Percentiles rank a stretch among this genome's conserved stretches.
Conservation (phyloP, 2,888 invertebrate genomes). For the Opisthograptis luteolata region DNA sequence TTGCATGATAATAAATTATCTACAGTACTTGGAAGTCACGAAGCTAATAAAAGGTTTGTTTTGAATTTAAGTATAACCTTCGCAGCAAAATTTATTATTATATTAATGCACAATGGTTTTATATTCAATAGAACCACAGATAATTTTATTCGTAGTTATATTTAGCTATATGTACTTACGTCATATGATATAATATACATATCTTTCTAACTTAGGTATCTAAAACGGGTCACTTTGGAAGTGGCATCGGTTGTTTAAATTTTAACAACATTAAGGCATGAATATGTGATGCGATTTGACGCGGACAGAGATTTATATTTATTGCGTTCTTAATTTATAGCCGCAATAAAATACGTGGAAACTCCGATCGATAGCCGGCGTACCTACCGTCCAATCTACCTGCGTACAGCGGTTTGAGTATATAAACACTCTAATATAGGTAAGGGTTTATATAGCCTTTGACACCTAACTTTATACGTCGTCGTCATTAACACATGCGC, state of each 20-base stretch:
- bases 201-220: conserved; percentile 25
- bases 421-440: conserved; percentile 10
- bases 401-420: conserved; percentile 39
- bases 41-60: background rate
- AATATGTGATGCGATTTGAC: conserved; percentile 77
- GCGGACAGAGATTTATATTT: conserved; percentile 77
- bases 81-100: no score
- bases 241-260: conserved; percentile 58
- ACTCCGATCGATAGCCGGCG: conserved; percentile 59
- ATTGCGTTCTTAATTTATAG: conserved; percentile 76
- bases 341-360: conserved; percentile 71
- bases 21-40: background rate
- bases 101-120: no score
- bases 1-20: conserved; percentile 13
- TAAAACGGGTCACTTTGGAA: conserved; percentile 43
- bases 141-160: no score
- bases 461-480: background rate
- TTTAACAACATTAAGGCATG: conserved; percentile 68
- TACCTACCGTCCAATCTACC: conserved; percentile 41
- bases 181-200: no score
- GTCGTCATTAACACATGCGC: background rate
- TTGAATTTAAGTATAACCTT: no score
- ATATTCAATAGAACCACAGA: no score
- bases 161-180: no score
- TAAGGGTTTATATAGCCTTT: conserved; percentile 2